These are phyloP conservation scores for Lepus americanus DNA, from an alignment of 2,113 vertebrate species.

Conservation along the genomic window DNA sequence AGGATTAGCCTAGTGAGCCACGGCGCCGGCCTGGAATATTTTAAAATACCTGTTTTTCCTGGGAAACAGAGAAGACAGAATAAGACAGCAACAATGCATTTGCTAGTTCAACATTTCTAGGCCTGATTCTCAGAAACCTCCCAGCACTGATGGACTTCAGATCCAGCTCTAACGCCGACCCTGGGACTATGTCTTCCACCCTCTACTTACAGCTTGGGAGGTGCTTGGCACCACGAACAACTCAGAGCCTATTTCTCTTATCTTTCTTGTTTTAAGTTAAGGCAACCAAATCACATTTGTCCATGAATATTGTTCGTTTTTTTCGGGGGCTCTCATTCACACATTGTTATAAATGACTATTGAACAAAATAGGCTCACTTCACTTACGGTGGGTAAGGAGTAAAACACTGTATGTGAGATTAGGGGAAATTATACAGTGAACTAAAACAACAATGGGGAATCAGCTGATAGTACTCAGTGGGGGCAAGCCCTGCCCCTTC, in stretches of 20 bases:
- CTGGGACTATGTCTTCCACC: neutral
- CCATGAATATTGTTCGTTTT: conserved; percentile 25
- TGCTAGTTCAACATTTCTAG: neutral
- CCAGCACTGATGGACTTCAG: neutral
- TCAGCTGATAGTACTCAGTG: neutral
- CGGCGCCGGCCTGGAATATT: neutral
- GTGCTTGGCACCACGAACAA: neutral
- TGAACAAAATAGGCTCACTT: neutral
- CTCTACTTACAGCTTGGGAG: neutral
- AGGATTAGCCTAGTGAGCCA: too few species aligned
- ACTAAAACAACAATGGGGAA: neutral
- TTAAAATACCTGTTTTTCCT: conserved; percentile 32
- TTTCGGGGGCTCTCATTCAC: neutral
- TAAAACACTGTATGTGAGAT: neutral
- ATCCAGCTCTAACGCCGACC: neutral
- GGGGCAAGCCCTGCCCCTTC: neutral
- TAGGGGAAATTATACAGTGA: neutral
- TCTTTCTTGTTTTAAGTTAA: conserved; percentile 31
- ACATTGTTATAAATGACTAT: neutral
- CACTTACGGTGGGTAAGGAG: neutral
- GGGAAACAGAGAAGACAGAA: conserved; percentile 34
- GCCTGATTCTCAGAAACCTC: neutral
- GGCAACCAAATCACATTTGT: neutral
- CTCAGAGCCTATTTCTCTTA: neutral
- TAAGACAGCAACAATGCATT: neutral